phyloP scores from a whole-genome alignment of 2,888 invertebrate species.

The Tachina lurida region DNA sequence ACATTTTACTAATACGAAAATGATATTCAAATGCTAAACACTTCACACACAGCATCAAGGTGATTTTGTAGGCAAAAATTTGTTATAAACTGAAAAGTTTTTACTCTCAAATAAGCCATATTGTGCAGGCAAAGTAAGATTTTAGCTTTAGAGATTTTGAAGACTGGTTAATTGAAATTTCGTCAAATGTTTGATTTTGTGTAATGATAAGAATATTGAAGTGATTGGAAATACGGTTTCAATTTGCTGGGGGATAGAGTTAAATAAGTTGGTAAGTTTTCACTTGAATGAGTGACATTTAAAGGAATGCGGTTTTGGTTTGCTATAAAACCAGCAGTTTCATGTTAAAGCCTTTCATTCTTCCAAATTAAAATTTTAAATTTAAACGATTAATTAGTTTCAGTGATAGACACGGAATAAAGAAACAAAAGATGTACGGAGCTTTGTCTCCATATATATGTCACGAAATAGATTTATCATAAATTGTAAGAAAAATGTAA shows the following conservation, averaged over 20 bases:
- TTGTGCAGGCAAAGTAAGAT: slow-evolving; percentile 1
- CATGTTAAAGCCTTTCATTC: no score
- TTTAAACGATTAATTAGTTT: no score
- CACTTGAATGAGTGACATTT: not conserved
- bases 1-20: slow-evolving; percentile 38
- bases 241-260: not conserved
- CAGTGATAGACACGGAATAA: no score
- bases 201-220: slow-evolving; percentile 6
- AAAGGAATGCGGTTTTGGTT: no score
- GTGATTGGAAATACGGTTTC: not conserved
- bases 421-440: no score
- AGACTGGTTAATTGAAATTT: slow-evolving; percentile 34
- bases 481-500: no score
- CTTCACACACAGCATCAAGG: slow-evolving; percentile 9
- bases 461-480: no score
- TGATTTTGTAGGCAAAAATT: slow-evolving; percentile 5
- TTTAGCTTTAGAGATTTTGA: not conserved
- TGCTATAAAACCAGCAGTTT: no score
- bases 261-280: not conserved
- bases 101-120: not conserved
- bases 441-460: no score
- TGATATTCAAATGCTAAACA: slow-evolving; percentile 23
- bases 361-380: no score
- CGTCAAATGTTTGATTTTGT: slow-evolving; percentile 26
- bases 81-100: not conserved